Percentiles rank a stretch among this genome's conserved stretches.
Conservation (phyloP, 1,140 invertebrate genomes). For the Drosophila tristis region DNA sequence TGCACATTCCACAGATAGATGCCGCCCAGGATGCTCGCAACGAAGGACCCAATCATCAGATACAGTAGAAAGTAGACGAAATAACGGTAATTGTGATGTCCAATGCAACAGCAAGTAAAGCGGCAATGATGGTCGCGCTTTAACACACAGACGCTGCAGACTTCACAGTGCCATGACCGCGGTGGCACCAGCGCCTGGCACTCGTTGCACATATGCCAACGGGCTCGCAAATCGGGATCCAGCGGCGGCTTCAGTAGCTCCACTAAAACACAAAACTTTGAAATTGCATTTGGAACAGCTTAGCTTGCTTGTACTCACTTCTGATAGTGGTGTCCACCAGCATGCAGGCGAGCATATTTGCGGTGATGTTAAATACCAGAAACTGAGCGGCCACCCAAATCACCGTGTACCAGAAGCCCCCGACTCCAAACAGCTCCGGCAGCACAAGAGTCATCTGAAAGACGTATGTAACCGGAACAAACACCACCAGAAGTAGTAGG, state of each 20-base stretch:
- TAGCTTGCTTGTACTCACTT: conserved; percentile 76
- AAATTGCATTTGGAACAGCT: no score
- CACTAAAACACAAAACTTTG: conserved; percentile 25
- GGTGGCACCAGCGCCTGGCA: conserved; percentile 94
- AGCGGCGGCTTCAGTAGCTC: conserved; percentile 58
- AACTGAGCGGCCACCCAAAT: conserved; percentile 89
- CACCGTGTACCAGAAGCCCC: conserved; percentile 85
- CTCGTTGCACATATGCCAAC: conserved; percentile 90
- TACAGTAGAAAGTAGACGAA: conserved; percentile 94
- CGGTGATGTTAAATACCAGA: conserved; percentile 89
- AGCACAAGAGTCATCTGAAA: conserved; percentile 88
- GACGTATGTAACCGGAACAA: conserved; percentile 66
- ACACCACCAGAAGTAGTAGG: conserved; percentile 66
- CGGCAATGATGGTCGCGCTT: conserved; percentile 98
- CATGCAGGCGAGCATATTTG: conserved; percentile 90
- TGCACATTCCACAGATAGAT: conserved; percentile 87
- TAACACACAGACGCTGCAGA: conserved; percentile 92
- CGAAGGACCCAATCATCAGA: conserved; percentile 89
- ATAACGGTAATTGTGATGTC: conserved; percentile 95
- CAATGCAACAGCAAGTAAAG: conserved; percentile 95
- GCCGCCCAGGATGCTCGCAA: conserved; percentile 88
- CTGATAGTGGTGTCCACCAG: conserved; percentile 90
- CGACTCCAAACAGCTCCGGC: conserved; percentile 85
- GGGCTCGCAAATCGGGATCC: conserved; percentile 20
- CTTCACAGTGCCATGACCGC: conserved; percentile 94